Conservation (phyloP, 2,888 invertebrate species). For the Cybosia mesomella region DNA sequence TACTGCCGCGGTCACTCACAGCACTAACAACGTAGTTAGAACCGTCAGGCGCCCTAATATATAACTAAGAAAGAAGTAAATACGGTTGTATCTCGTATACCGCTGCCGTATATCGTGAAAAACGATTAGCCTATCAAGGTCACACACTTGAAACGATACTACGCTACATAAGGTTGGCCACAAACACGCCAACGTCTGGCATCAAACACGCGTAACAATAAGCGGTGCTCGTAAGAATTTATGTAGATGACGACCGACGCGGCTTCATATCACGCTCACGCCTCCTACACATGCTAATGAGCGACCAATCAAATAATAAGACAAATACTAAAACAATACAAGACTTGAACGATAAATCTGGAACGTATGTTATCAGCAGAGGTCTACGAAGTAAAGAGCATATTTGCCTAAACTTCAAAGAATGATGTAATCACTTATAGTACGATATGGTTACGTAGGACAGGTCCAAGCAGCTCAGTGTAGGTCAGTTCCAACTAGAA, state of each 20-base stretch:
- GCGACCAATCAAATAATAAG: slow-evolving; percentile 23
- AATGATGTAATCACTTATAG: background rate
- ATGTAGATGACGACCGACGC: slow-evolving; percentile 31
- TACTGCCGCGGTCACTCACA: slow-evolving; percentile 30
- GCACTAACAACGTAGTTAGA: slow-evolving; percentile 39
- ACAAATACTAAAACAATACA: slow-evolving; percentile 23
- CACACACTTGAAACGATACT: slow-evolving; percentile 59
- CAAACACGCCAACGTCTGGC: slow-evolving; percentile 39
- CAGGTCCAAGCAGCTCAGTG: too few relatives aligned
- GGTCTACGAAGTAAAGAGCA: background rate
- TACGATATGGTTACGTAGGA: too few relatives aligned
- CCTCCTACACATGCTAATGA: slow-evolving; percentile 27
- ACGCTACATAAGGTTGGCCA: slow-evolving; percentile 47
- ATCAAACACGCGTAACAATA: slow-evolving; percentile 39
- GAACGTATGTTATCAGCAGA: slow-evolving; percentile 16
- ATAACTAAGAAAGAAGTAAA: slow-evolving; percentile 19
- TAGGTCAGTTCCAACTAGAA: background rate
- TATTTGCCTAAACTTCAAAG: background rate
- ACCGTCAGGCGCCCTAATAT: slow-evolving; percentile 25
- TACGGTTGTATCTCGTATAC: slow-evolving; percentile 33
- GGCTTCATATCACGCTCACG: slow-evolving; percentile 29
- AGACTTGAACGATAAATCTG: slow-evolving; percentile 14
- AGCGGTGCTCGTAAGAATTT: slow-evolving; percentile 25
- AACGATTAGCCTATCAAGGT: slow-evolving; percentile 65
- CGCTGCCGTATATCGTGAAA: slow-evolving; percentile 36